Percentiles rank a stretch among this genome's conserved stretches.
Conservation (phyloP, 2,113 vertebrate genomes). For the Amphilophus citrinellus region DNA sequence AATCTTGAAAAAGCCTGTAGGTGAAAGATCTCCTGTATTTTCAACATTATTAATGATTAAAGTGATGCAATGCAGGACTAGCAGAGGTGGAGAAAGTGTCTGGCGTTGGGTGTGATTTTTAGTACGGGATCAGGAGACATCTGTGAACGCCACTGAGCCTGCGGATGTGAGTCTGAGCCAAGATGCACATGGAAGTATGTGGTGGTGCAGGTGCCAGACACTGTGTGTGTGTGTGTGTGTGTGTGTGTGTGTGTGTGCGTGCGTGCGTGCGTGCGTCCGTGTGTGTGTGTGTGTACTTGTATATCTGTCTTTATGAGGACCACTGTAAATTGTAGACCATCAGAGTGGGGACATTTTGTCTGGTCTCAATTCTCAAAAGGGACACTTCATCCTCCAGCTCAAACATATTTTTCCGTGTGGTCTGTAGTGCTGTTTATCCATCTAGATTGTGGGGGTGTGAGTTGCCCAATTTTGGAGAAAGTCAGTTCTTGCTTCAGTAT, state of each 20-base stretch:
- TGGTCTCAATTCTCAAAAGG: not conserved
- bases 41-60: conserved; percentile 8
- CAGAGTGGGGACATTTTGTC: not conserved
- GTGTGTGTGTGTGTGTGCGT: not conserved
- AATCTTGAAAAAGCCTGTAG: not conserved
- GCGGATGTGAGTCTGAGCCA: conserved; percentile 53
- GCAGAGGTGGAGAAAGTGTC: conserved; percentile 38
- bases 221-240: not conserved
- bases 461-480: not conserved
- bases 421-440: not conserved
- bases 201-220: conserved; percentile 53
- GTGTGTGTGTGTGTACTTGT: not conserved
- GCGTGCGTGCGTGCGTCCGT: too few relatives aligned
- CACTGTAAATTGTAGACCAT: not conserved
- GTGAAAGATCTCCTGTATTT: not conserved
- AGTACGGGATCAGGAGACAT: conserved; percentile 47
- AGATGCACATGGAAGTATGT: conserved; percentile 46
- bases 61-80: conserved; percentile 34
- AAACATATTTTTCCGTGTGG: not conserved
- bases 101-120: conserved; percentile 26
- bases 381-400: not conserved
- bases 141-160: conserved; percentile 59
- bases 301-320: not conserved
- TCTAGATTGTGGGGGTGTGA: not conserved
- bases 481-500: not conserved